Percentiles rank a stretch among this genome's conserved stretches.
Evolutionary conservation across 1,140 invertebrate species (phyloP).

Genomic region (Eriocheir sinensis): DNA sequence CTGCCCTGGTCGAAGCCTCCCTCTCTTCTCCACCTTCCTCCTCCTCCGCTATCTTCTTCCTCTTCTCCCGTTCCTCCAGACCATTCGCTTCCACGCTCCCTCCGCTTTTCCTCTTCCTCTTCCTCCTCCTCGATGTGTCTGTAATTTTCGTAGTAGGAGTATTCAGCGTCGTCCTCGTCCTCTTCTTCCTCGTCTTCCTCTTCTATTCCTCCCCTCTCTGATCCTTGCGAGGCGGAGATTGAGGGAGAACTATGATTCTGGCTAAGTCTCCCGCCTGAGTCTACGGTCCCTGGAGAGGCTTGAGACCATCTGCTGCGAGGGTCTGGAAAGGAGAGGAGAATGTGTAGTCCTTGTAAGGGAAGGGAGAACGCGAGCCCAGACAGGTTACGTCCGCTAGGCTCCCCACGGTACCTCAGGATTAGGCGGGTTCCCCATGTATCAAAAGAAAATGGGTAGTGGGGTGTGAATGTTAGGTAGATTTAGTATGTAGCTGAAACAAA

Average conservation of each 20-base stretch:
- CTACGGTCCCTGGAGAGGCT: not conserved
- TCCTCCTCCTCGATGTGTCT: not conserved
- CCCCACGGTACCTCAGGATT: too few species aligned
- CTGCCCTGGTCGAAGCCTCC: not conserved
- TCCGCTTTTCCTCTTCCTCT: not conserved
- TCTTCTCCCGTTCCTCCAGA: not conserved
- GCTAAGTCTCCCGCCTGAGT: not conserved
- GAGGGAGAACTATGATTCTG: not conserved
- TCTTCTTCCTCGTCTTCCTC: not conserved
- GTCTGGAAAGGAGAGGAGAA: not conserved
- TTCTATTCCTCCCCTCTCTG: not conserved
- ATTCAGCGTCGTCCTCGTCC: not conserved
- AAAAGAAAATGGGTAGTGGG: too few species aligned
- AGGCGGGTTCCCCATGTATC: too few species aligned
- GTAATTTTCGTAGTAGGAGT: not conserved
- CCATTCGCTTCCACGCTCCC: not conserved
- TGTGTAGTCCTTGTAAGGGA: not conserved
- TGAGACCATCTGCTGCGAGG: not conserved
- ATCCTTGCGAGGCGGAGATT: not conserved
- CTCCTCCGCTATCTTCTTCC: not conserved
- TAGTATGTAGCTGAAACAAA: too few species aligned
- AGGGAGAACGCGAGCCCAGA: not conserved
- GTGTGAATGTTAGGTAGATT: too few species aligned
- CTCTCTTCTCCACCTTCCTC: not conserved
- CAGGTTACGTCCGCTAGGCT: too few species aligned